Conservation (phyloP, 2,888 invertebrate species). For the Polydrusus tereticollis region DNA sequence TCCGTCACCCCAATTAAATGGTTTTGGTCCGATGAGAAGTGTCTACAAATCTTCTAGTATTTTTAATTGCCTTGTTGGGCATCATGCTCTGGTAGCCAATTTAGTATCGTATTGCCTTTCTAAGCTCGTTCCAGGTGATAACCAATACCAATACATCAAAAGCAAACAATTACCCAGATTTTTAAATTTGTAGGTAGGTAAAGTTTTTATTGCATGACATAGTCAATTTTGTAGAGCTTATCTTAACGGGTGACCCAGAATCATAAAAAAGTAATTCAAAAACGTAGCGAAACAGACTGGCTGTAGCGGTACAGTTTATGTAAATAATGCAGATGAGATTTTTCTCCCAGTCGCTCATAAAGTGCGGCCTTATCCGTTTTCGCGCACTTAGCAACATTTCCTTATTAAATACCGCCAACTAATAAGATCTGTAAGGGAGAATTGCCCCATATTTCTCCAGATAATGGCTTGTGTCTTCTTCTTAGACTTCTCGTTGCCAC, state of each 20-base stretch:
- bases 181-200: not conserved
- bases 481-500: conserved; percentile 47
- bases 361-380: conserved; percentile 65
- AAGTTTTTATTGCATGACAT: not conserved
- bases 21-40: no score
- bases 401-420: conserved; percentile 67
- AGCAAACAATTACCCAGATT: no score
- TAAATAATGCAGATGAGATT: conserved; percentile 69
- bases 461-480: conserved; percentile 54
- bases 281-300: conserved; percentile 35
- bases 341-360: conserved; percentile 66
- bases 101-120: no score
- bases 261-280: conserved; percentile 33
- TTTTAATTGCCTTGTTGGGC: no score
- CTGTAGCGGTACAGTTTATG: conserved; percentile 61
- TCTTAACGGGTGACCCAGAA: conserved; percentile 52
- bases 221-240: conserved; percentile 33
- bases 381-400: conserved; percentile 66
- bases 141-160: no score
- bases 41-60: no score
- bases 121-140: no score
- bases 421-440: conserved; percentile 63
- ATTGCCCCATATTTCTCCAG: conserved; percentile 56
- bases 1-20: no score
- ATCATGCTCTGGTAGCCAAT: no score